These are phyloP conservation scores for Chalcis sispes DNA, from an alignment of 2,888 invertebrate species.

Conservation along the genomic window DNA sequence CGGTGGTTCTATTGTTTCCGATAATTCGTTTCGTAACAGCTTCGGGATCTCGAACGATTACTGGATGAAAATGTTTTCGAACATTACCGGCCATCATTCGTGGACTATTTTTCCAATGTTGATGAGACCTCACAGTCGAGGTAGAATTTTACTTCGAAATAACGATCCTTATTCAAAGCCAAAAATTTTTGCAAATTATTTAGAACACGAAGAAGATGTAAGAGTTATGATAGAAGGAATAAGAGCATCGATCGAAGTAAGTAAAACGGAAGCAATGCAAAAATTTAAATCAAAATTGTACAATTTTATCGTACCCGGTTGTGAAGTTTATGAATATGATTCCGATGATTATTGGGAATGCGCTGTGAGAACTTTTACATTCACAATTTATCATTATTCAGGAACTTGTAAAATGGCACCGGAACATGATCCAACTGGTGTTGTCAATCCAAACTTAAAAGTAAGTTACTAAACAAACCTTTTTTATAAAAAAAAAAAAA, in stretches of 20 bases:
- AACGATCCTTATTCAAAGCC: conserved; percentile 82
- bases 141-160: conserved; percentile 81
- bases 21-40: conserved; percentile 77
- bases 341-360: conserved; percentile 85
- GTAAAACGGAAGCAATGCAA: conserved; percentile 80
- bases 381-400: conserved; percentile 83
- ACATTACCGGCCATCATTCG: conserved; percentile 77
- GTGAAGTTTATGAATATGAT: conserved; percentile 79
- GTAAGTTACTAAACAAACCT: conserved; percentile 62
- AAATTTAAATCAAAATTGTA: conserved; percentile 79
- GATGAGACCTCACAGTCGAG: conserved; percentile 84
- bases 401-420: conserved; percentile 84
- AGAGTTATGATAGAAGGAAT: conserved; percentile 81
- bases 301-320: conserved; percentile 78
- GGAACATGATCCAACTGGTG: conserved; percentile 78
- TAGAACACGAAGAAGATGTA: conserved; percentile 81
- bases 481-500: not conserved
- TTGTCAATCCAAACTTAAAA: conserved; percentile 80
- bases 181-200: conserved; percentile 83
- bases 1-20: conserved; percentile 78
- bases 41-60: conserved; percentile 79
- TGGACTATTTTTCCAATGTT: conserved; percentile 82
- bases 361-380: conserved; percentile 81
- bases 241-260: conserved; percentile 79
- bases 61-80: conserved; percentile 79